Evolutionary conservation across 1,140 invertebrate species (phyloP), one percentile per base, ranked within the genome.

Genomic region (Zaprionus ornatus): DNA sequence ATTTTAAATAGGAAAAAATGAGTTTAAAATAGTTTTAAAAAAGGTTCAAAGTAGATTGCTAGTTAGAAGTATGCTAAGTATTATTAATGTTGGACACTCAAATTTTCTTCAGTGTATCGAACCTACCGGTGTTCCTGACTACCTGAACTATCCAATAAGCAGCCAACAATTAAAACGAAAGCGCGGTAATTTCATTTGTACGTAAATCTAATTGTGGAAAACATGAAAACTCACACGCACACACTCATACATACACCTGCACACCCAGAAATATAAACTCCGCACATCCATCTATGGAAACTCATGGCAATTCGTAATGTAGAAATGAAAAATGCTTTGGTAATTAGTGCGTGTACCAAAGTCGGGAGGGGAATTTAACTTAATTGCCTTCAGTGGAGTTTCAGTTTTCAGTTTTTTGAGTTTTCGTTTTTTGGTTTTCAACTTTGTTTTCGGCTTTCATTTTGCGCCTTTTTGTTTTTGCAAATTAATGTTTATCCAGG

Each of bases 161-260:
- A 75, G 81, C 12, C 77, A 67, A 80, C 83, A 91, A 90, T 91
- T 91, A 91, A 87, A 91, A 85, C 81, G 88, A 91, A 85, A 88
- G 80, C 85, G 67, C 83, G 71, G 85, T 90, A 90, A 90, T 90
- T 90, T 90, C 81, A 90, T 90, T 90, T 90, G 81, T 90, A 50
- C 79, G 71, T 90, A 85, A 90, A 90, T 90, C 82, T 82, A 90
- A 90, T 90, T 90, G 80, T 88, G 65, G 66, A 80, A 87, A 87
- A 77, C 73, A 78, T 86, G 50, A 32, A 71, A 71, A 66, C 61
- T 10, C 7, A 54, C 52, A 29, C 25, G 45, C 29, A 74, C 21
- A 70, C 10, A 27, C 19, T 17, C 15, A 25, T 2, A 45, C 21
- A 72, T 15, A 40, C 12, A 35, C 61, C 35, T 35, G 29, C 27